Evolutionary conservation across 1,140 invertebrate species (phyloP).

Genomic region (Heliconius hermathena): DNA sequence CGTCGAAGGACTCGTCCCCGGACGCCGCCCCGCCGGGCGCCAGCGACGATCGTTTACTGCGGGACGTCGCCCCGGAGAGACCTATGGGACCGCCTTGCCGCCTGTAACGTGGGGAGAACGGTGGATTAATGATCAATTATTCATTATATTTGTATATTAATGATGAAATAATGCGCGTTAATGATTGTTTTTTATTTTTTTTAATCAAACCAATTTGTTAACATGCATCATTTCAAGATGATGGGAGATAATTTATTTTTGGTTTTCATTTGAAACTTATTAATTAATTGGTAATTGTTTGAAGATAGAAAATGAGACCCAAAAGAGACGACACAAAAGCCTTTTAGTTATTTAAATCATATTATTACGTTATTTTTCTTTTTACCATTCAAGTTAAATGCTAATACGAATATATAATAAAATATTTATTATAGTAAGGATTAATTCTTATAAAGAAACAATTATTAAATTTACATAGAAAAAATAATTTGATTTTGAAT

Average conservation of each 20-base stretch:
- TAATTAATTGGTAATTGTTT: neutral
- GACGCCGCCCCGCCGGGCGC: constrained; percentile 86
- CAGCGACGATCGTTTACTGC: constrained; percentile 87
- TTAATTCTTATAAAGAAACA: too few species aligned
- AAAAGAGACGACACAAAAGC: constrained; percentile 11
- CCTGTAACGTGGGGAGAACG: constrained; percentile 52
- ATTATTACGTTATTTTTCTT: neutral
- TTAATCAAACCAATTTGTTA: neutral
- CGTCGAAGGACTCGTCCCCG: constrained; percentile 83
- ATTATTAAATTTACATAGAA: too few species aligned
- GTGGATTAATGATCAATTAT: neutral
- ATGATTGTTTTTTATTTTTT: neutral
- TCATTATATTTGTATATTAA: neutral
- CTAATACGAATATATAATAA: neutral
- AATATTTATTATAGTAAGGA: too few species aligned
- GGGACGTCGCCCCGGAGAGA: constrained; percentile 83
- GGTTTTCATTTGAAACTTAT: neutral
- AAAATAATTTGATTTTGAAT: too few species aligned
- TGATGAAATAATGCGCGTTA: neutral
- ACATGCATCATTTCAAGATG: neutral
- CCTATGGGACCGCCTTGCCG: constrained; percentile 83
- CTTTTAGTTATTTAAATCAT: neutral
- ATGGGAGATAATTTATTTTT: neutral
- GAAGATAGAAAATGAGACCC: constrained; percentile 3
- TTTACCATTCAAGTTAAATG: neutral